Conservation (phyloP, 2,113 vertebrate species). For the Entelurus aequoreus region DNA sequence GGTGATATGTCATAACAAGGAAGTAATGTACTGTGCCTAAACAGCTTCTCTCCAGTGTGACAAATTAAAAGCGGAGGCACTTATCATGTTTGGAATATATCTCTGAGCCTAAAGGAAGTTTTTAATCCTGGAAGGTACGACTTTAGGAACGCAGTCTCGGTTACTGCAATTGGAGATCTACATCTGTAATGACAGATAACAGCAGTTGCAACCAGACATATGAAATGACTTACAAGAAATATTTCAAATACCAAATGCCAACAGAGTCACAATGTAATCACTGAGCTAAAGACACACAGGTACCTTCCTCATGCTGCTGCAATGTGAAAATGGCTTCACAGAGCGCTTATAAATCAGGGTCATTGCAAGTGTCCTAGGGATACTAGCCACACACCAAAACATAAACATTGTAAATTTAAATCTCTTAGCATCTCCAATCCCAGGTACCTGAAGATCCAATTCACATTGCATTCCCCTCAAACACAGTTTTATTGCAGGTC, state of each 20-base stretch:
- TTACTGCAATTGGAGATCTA: slow-evolving; percentile 25
- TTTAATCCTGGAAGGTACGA: slow-evolving; percentile 28
- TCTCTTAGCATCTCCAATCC: slow-evolving; percentile 23
- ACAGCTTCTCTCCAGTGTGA: slow-evolving; percentile 24
- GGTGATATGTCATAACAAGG: slow-evolving; percentile 41
- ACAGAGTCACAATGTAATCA: slow-evolving; percentile 30
- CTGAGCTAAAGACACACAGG: slow-evolving; percentile 9
- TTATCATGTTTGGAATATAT: slow-evolving; percentile 29
- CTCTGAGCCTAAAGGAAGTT: slow-evolving; percentile 12
- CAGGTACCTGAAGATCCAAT: slow-evolving; percentile 22
- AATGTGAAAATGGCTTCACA: slow-evolving; percentile 25
- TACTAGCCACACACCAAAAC: slow-evolving; percentile 23
- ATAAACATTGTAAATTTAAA: slow-evolving; percentile 44
- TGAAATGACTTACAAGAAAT: slow-evolving; percentile 30
- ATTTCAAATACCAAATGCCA: slow-evolving; percentile 22
- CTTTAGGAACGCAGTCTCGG: slow-evolving; percentile 17
- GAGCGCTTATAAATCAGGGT: slow-evolving; percentile 56
- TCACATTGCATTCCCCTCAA: slow-evolving; percentile 18
- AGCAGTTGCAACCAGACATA: slow-evolving; percentile 25
- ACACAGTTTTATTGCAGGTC: slow-evolving; percentile 39
- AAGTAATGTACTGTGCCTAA: slow-evolving; percentile 35
- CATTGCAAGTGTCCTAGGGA: slow-evolving; percentile 43
- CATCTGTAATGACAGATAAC: slow-evolving; percentile 26
- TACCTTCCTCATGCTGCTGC: slow-evolving; percentile 6
- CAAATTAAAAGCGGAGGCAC: slow-evolving; percentile 37